Base-by-base conservation (phyloP, 2,113 vertebrate genomes). In the Heterotis niloticus region DNA sequence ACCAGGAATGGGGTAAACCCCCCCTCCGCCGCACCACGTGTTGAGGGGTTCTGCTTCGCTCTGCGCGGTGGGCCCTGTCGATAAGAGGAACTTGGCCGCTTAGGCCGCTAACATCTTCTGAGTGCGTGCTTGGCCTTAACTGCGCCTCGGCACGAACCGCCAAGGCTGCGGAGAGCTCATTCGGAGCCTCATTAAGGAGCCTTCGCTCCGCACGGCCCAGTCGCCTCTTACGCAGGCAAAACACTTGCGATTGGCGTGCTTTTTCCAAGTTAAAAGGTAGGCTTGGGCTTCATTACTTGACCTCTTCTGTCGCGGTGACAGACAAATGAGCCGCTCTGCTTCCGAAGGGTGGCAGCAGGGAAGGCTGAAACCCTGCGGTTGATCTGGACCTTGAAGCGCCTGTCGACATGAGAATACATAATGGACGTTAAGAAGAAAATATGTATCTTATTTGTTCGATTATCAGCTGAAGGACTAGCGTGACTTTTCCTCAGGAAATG, bases 51-150 rank as follows among this genome's bases (percentile, higher is more conserved):
- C n/a, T n/a, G n/a, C n/a, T n/a, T n/a, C n/a, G n/a, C n/a, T n/a
- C n/a, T n/a, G n/a, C n/a, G n/a, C n/a, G n/a, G n/a, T n/a, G n/a
- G n/a, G n/a, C n/a, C n/a, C n/a, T n/a, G n/a, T n/a, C n/a, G n/a
- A n/a, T n/a, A n/a, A n/a, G 73, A 79, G 75, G 44, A 54, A 72
- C 52, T 77, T 81, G 72, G 77, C 44, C 67, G 26, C 57, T 82
- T 75, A 79, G 60, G 28, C 28, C 16, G 34, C 75, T 54, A 81
- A 76, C 80, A 74, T 66, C 71, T 77, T 72, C 64, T 51, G 74
- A 77, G 62, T 79, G 26, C 59, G 28, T 70, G 79, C 81, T 68
- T 60, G 74, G 76, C 60, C 72, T 57, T 82, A 82, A 82, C 80
- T 82, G 79, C 73, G 80, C 72, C 66, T 72, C 60, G 65, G 66